Conservation (phyloP, 2,113 vertebrate species). For the Ahaetulla prasina region DNA sequence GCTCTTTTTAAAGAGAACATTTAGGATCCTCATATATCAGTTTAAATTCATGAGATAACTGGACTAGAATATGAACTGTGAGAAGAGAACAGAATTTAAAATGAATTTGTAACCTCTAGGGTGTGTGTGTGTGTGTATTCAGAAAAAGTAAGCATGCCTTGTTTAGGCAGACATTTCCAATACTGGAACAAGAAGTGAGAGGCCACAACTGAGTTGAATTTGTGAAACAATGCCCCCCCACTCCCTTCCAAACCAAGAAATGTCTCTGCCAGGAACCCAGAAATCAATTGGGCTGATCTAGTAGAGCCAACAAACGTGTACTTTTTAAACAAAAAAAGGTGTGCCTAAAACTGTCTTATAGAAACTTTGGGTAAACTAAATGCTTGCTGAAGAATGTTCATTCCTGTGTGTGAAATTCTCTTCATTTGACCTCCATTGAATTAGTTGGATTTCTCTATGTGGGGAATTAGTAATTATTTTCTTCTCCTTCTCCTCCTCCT, state of each 20-base stretch:
- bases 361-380: not conserved
- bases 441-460: not conserved
- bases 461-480: not conserved
- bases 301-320: not conserved
- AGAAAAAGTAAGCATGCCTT: not conserved
- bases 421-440: not conserved
- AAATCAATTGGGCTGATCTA: not conserved
- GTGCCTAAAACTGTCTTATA: not conserved
- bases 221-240: not conserved
- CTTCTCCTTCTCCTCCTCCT: no score
- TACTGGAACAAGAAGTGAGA: not conserved
- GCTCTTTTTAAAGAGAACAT: not conserved
- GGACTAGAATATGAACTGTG: not conserved
- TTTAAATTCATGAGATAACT: not conserved
- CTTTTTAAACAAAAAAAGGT: not conserved
- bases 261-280: not conserved
- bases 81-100: not conserved
- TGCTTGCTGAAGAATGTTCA: not conserved
- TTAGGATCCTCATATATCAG: not conserved
- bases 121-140: no score
- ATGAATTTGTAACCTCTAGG: not conserved
- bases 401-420: not conserved
- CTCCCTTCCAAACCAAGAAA: not conserved
- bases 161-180: not conserved
- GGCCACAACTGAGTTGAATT: not conserved